Percentiles rank a stretch among this genome's conserved stretches.
phyloP scores from a whole-genome alignment of 1,140 invertebrate genomes.

The Helicorthomorpha holstii region DNA sequence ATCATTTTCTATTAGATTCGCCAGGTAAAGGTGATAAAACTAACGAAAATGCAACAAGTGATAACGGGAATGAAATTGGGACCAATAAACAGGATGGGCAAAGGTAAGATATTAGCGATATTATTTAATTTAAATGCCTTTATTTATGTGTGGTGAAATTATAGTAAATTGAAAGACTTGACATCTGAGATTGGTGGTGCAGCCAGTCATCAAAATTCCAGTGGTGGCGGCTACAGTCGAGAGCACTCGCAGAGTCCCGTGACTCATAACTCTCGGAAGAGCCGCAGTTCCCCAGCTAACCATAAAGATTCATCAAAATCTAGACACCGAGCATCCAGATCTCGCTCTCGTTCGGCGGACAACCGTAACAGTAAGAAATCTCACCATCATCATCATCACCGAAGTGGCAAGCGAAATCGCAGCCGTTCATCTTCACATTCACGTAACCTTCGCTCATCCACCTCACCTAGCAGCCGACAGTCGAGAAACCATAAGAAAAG shows the following conservation, averaged over 20 bases:
- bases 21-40: slow-evolving; percentile 1
- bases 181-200: neutral
- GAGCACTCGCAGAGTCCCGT: too few species aligned
- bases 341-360: neutral
- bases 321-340: neutral
- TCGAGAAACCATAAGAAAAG: neutral
- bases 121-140: neutral
- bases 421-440: slow-evolving; percentile 1
- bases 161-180: too few species aligned
- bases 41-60: neutral
- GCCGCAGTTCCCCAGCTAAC: too few species aligned
- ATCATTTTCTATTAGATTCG: neutral
- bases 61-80: slow-evolving; percentile 6
- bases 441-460: neutral
- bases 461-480: too few species aligned
- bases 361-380: neutral
- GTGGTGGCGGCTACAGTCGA: too few species aligned
- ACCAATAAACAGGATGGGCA: neutral
- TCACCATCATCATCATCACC: slow-evolving; percentile 4
- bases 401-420: neutral
- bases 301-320: neutral
- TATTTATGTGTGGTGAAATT: neutral
- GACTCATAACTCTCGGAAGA: too few species aligned
- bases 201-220: too few species aligned
- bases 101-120: neutral